Base-by-base conservation (phyloP, 2,797 vertebrate genomes). In the Pagetopsis macropterus region DNA sequence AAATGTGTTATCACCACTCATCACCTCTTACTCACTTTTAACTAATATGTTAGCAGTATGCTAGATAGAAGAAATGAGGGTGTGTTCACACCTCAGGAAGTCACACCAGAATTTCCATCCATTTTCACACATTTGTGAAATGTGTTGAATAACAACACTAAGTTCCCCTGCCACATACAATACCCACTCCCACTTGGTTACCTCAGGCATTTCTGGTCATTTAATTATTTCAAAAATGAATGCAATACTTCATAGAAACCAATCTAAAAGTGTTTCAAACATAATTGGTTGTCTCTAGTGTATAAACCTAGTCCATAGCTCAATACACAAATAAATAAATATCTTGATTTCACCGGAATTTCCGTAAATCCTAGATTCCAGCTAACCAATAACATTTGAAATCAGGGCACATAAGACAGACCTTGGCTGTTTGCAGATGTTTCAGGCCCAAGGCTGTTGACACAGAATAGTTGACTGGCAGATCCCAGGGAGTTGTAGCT, bases 401-500 rank as follows among this genome's bases (percentile, higher is more conserved):
- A 16, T 40, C 27, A 13, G 54, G 9, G 50, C 8, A n/a, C 9
- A 15, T 0, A 31, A 52, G 11, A 67, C 65, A 61, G 3, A 52
- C 49, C 49, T 1, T 9, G 61, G 21, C 46, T 40, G 5, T 19
- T 1, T 21, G 31, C 27, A 27, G 27, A 27, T 5, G 27, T 27
- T 27, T 27, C 27, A 27, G 27, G 27, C 27, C 27, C 46, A 17
- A 31, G 1, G 15, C 23, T n/a, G 59, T 9, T 0, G 19, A 65
- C 0, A n/a, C 0, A 27, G 43, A 52, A 65, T 1, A 10, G 19
- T 5, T 27, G 63, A 52, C 15, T 65, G 21, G 49, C 37, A 8
- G 63, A 65, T 65, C 63, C 63, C 19, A 52, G 19, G 43, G 49
- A 52, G 63, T 65, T 65, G 63, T 37, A 27, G 49, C 64, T 66